phyloP scores from a whole-genome alignment of 2,797 vertebrate genomes.

The Premnoplex brunnescens region DNA sequence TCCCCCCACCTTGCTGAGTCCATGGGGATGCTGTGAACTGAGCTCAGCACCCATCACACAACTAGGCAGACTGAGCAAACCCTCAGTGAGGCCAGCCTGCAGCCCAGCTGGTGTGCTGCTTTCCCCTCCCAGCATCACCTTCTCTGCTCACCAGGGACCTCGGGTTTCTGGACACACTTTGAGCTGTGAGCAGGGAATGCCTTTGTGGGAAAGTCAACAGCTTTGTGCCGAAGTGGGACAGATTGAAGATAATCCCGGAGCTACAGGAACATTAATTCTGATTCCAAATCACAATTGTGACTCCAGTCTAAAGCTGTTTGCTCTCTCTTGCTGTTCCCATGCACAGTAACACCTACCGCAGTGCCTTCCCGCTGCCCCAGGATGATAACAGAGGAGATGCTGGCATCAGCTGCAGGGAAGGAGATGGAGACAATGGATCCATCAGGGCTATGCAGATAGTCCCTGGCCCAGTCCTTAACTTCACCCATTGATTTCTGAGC shows the following conservation, averaged over 20 bases:
- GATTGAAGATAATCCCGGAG: not conserved
- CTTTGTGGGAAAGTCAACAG: not conserved
- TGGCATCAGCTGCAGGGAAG: not conserved
- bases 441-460: not conserved
- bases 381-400: not conserved
- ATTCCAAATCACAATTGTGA: not conserved
- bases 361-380: not conserved
- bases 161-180: accelerated
- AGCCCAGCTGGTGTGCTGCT: not conserved
- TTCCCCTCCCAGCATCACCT: not conserved
- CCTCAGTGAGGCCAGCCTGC: not conserved
- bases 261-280: not conserved
- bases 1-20: not conserved
- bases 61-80: accelerated
- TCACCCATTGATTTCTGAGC: not conserved
- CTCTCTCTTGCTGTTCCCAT: not conserved
- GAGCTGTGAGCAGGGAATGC: not conserved
- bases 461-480: not conserved
- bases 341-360: not conserved
- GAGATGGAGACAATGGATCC: not conserved
- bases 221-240: not conserved
- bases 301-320: not conserved
- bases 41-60: not conserved
- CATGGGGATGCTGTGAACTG: accelerated
- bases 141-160: not conserved